Conservation (phyloP, 1,140 invertebrate species). For the Notospermus geniculatus region DNA sequence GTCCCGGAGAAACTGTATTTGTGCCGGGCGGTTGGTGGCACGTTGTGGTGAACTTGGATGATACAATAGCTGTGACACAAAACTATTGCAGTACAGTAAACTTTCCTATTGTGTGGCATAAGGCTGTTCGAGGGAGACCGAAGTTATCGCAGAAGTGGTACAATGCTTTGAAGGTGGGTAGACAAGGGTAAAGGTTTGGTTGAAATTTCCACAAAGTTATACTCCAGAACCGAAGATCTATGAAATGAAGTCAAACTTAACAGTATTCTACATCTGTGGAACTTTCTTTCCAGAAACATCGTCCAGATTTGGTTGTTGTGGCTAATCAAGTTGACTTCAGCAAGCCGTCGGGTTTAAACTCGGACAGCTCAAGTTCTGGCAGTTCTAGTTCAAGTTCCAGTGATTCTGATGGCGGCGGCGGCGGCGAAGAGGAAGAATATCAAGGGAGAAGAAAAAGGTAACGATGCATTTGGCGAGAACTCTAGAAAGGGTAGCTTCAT, state of each 20-base stretch:
- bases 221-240: not conserved
- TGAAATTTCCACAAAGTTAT: conserved; percentile 5
- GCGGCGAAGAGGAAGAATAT: conserved; percentile 34
- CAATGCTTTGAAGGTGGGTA: conserved; percentile 63
- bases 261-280: not conserved
- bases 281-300: conserved; percentile 60
- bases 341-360: conserved; percentile 85
- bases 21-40: conserved; percentile 91
- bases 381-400: conserved; percentile 75
- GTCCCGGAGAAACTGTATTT: conserved; percentile 96
- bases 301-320: conserved; percentile 78
- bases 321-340: conserved; percentile 84
- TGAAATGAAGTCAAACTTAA: not conserved
- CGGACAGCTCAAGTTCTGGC: conserved; percentile 89
- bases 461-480: too few species aligned
- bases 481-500: too few species aligned
- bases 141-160: conserved; percentile 90
- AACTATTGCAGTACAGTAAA: conserved; percentile 96
- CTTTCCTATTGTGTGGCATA: conserved; percentile 97
- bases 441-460: not conserved
- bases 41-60: conserved; percentile 94
- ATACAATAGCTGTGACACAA: conserved; percentile 95
- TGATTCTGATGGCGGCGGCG: conserved; percentile 37
- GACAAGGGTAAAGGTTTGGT: not conserved
- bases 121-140: conserved; percentile 90